Base-by-base conservation (phyloP, 64 coral and sea anemone species). In the Trachythela sp. region DNA sequence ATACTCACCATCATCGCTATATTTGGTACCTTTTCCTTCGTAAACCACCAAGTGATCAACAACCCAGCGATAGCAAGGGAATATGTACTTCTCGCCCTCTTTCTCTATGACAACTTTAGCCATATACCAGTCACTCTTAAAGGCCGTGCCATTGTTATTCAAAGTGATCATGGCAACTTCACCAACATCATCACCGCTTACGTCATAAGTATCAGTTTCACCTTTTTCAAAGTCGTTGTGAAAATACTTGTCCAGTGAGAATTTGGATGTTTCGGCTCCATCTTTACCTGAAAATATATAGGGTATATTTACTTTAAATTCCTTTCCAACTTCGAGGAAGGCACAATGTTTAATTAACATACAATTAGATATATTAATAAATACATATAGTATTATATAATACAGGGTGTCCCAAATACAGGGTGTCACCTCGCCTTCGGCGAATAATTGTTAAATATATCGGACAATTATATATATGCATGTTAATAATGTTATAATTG, bases 31-130 rank as follows among this genome's bases (percentile, higher is more conserved):
- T 87, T 87, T 87, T 58, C 86, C 84, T 75, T 87, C 84, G 27
- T 87, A 92, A 70, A 92, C 71, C 39, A 83, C 36, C 15, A 92
- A 54, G 27, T 92, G 56, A 49, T 68, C 72, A 0, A 86, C 39
- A 26, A 92, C 90, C 90, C 90, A 92, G 70, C 90, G 90, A 38
- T 92, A 92, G 31, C 84, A 87, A 20, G 90, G 90, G 34, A 92
- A 92, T 8, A 54, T 41, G 37, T 83, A 87, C 52, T 50, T 70
- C 30, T 56, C 41, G 13, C 42, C 67, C 30, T 32, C 36, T 27
- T 77, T 77, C 30, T 32, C 29, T 13, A 77, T 34, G 31, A 27
- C 26, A 35, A 77, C 26, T 35, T 77, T 77, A 38, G 30, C 36
- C 13, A 38, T 18, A 77, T 77, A 77, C 71, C 71, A 77, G 31